Percentiles rank a stretch among this genome's conserved stretches.
These are phyloP conservation scores for Xylophagus ater DNA, from an alignment of 2,888 invertebrate species.

Conservation along the genomic window DNA sequence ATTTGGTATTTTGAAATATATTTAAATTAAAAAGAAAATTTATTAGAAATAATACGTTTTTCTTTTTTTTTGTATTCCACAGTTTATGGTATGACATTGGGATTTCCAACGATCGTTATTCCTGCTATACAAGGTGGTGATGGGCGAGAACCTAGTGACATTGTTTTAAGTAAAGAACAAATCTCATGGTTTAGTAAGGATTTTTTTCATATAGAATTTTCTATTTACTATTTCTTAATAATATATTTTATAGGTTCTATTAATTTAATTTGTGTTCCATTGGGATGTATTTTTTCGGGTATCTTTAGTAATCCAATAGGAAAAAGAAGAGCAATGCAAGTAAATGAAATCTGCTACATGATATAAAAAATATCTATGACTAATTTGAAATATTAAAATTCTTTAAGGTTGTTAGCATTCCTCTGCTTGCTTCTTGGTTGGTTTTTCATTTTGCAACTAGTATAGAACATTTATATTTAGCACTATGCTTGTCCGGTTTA, in stretches of 20 bases:
- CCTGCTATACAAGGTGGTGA: conserved; percentile 53
- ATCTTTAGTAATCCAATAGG: conserved; percentile 59
- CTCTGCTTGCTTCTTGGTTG: conserved; percentile 65
- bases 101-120: conserved; percentile 70
- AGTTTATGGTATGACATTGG: conserved; percentile 70
- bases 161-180: conserved; percentile 48
- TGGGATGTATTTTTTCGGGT: conserved; percentile 68
- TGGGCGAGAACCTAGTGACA: conserved; percentile 35
- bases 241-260: conserved; percentile 52
- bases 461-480: conserved; percentile 54
- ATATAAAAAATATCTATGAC: background rate
- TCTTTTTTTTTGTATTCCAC: conserved; percentile 8
- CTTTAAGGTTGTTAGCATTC: conserved; percentile 50
- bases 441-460: conserved; percentile 54
- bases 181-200: conserved; percentile 63
- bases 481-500: conserved; percentile 59
- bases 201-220: background rate
- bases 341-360: conserved; percentile 17
- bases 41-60: background rate
- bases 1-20: conserved; percentile 44
- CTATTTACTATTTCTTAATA: conserved; percentile 3
- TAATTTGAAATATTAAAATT: background rate
- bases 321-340: conserved; percentile 62
- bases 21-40: background rate
- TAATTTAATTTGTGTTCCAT: conserved; percentile 65